These are phyloP conservation scores for Steatocranus sp. DNA, from an alignment of 2,797 vertebrate genomes.

Conservation along the genomic window DNA sequence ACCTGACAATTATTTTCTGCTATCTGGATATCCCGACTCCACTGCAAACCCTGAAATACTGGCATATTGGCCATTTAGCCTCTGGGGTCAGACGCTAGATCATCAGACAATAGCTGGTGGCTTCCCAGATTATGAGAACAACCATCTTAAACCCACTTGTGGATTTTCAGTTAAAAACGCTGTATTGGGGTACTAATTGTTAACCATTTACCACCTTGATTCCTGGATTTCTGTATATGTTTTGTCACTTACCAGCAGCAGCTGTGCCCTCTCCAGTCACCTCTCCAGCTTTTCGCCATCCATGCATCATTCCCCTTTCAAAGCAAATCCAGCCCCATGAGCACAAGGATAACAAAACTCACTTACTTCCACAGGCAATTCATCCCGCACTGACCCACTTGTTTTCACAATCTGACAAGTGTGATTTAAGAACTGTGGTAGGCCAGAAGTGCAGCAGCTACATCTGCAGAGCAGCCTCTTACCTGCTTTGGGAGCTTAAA, in stretches of 20 bases:
- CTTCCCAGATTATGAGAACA: neutral
- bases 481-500: slow-evolving; percentile 34
- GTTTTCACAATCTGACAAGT: slow-evolving; percentile 59
- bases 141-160: neutral
- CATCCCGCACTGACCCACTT: slow-evolving; percentile 56
- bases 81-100: neutral
- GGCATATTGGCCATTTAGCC: neutral
- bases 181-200: neutral
- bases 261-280: slow-evolving; percentile 27
- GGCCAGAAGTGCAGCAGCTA: slow-evolving; percentile 32
- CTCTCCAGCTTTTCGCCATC: slow-evolving; percentile 11
- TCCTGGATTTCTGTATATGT: neutral
- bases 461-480: slow-evolving; percentile 19
- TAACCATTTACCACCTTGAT: neutral
- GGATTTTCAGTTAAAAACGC: neutral
- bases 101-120: neutral
- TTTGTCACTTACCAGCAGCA: slow-evolving; percentile 14
- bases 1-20: neutral
- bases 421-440: slow-evolving; percentile 59
- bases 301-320: slow-evolving; percentile 53
- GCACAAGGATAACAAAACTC: slow-evolving; percentile 56
- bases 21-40: neutral
- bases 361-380: slow-evolving; percentile 44
- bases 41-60: neutral
- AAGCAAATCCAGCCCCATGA: slow-evolving; percentile 30